Percentiles rank a stretch among this genome's conserved stretches.
phyloP scores from a whole-genome alignment of 1,140 invertebrate species.

The Lepidostoma basale region DNA sequence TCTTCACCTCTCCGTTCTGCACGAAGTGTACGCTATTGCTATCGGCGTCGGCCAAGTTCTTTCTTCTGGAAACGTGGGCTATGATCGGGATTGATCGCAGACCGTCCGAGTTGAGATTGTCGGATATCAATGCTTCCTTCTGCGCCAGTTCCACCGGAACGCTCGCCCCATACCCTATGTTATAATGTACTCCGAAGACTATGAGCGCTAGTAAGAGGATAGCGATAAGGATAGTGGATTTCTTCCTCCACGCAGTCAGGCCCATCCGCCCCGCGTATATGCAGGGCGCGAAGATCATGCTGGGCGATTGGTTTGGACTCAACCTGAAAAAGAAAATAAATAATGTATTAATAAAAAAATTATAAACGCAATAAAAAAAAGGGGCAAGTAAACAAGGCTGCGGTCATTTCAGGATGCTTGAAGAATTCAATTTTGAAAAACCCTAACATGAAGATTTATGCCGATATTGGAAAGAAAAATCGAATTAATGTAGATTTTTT shows the following conservation, averaged over 20 bases:
- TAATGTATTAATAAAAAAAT: background rate
- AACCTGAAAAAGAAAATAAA: slow-evolving; percentile 13
- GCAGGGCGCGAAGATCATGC: slow-evolving; percentile 41
- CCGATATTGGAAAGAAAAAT: too few species aligned
- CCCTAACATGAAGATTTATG: too few species aligned
- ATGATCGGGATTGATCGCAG: background rate
- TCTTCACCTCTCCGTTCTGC: slow-evolving; percentile 21
- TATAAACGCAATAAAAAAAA: background rate
- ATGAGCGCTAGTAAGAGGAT: slow-evolving; percentile 36
- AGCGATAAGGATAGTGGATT: slow-evolving; percentile 43
- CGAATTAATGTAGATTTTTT: too few species aligned
- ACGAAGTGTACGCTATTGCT: slow-evolving; percentile 41
- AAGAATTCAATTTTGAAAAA: too few species aligned
- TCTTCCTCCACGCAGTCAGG: slow-evolving; percentile 42
- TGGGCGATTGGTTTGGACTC: slow-evolving; percentile 5
- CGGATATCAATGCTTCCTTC: slow-evolving; percentile 35
- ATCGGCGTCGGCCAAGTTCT: slow-evolving; percentile 36
- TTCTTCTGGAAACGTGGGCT: slow-evolving; percentile 23
- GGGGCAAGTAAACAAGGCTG: too few species aligned
- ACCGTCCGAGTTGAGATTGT: slow-evolving; percentile 3
- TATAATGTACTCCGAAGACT: slow-evolving; percentile 43
- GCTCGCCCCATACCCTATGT: slow-evolving; percentile 32
- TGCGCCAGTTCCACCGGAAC: slow-evolving; percentile 13
- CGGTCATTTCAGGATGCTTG: too few species aligned
- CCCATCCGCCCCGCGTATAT: slow-evolving; percentile 41